Conservation (phyloP, 1,140 invertebrate genomes). For the Drosophila bipectinata region DNA sequence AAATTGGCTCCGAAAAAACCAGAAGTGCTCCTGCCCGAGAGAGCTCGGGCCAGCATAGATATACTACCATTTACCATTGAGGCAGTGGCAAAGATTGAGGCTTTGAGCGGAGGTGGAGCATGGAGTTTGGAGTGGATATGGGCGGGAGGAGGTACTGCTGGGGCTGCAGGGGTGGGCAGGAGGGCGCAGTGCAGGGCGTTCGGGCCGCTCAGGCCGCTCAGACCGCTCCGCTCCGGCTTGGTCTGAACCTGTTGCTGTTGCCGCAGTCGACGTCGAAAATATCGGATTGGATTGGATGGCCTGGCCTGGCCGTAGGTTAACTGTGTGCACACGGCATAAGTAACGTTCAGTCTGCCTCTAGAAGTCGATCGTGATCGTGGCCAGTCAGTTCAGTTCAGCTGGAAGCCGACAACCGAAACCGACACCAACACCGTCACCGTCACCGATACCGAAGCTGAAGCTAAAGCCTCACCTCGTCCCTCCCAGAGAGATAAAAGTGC, state of each 20-base stretch:
- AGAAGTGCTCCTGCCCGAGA: constrained; percentile 51
- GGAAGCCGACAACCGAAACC: not conserved
- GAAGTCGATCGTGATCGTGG: constrained; percentile 81
- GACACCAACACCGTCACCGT: not conserved
- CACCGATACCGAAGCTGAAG: not conserved
- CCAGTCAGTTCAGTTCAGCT: constrained; percentile 31
- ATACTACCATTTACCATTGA: constrained; percentile 9
- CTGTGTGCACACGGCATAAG: constrained; percentile 78
- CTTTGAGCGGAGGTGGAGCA: constrained; percentile 3
- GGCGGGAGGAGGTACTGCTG: not conserved
- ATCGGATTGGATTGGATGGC: constrained; percentile 47
- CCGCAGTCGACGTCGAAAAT: constrained; percentile 31
- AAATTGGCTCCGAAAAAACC: constrained; percentile 59
- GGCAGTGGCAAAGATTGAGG: not conserved
- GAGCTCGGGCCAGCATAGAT: constrained; percentile 46
- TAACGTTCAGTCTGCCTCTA: constrained; percentile 81
- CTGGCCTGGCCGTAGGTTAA: constrained; percentile 72
- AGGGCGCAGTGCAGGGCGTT: constrained; percentile 13
- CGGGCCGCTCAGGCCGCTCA: constrained; percentile 34
- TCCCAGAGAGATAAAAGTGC: constrained; percentile 18
- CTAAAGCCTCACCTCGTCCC: constrained; percentile 4
- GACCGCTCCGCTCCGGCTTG: constrained; percentile 9
- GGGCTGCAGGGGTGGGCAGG: constrained; percentile 1
- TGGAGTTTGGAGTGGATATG: not conserved
- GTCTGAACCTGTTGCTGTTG: constrained; percentile 60